phyloP scores from a whole-genome alignment of 2,888 invertebrate species.

The Clunio marinus region DNA sequence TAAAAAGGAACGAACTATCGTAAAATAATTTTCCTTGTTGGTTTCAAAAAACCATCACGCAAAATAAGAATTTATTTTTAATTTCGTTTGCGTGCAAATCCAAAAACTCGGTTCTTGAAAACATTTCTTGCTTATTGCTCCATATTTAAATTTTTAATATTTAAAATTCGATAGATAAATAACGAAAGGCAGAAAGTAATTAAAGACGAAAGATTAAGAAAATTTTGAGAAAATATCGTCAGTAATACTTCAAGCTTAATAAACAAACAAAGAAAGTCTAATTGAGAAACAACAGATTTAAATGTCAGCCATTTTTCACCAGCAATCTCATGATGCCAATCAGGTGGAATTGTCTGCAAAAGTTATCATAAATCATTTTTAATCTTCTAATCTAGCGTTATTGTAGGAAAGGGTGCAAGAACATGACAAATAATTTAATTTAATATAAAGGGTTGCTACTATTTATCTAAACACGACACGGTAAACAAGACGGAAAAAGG shows the following conservation, averaged over 20 bases:
- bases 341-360: constrained; percentile 12
- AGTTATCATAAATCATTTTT: constrained; percentile 33
- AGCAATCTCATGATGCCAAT: constrained; percentile 14
- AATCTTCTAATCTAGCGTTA: constrained; percentile 31
- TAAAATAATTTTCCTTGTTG: background rate
- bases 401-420: background rate
- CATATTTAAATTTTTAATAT: constrained; percentile 39
- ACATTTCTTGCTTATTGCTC: constrained; percentile 21
- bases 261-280: constrained; percentile 10
- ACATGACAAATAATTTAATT: constrained; percentile 38
- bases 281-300: constrained; percentile 24
- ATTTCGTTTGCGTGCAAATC: constrained; percentile 31
- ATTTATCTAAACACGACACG: constrained; percentile 7
- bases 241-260: no score
- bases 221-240: no score
- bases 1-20: no score
- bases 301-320: constrained; percentile 22
- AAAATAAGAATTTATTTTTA: constrained; percentile 34
- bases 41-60: constrained; percentile 7
- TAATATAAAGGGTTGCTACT: constrained; percentile 21
- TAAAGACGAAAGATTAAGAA: no score
- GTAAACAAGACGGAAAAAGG: constrained; percentile 3
- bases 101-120: background rate
- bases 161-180: no score
- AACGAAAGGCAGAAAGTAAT: no score